phyloP scores from a whole-genome alignment of 2,888 invertebrate species.

The Euclidia mi region DNA sequence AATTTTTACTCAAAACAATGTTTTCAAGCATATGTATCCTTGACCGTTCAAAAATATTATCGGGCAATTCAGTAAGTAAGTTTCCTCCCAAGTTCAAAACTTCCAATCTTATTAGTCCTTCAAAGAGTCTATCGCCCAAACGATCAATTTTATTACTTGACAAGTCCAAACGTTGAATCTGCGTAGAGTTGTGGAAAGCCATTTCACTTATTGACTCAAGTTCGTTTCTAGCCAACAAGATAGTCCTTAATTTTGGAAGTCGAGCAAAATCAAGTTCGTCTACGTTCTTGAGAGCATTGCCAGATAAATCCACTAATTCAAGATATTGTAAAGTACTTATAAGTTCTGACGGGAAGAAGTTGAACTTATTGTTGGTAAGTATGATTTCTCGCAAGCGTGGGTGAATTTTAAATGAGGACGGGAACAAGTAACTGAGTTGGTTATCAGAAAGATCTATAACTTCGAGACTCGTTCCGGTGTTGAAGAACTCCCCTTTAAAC shows the following conservation, averaged over 20 bases:
- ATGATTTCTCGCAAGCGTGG: slow-evolving; percentile 93
- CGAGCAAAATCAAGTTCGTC: slow-evolving; percentile 96
- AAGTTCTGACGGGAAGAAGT: slow-evolving; percentile 96
- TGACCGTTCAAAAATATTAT: slow-evolving; percentile 95
- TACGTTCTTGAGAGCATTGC: slow-evolving; percentile 94
- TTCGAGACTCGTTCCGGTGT: slow-evolving; percentile 95
- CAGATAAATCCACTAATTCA: slow-evolving; percentile 93
- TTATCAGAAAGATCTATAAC: slow-evolving; percentile 95
- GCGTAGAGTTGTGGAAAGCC: slow-evolving; percentile 97
- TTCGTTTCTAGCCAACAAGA: slow-evolving; percentile 94
- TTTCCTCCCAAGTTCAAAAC: slow-evolving; percentile 94
- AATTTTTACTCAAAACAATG: slow-evolving; percentile 94
- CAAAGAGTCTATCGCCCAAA: slow-evolving; percentile 95
- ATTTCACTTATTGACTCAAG: slow-evolving; percentile 96
- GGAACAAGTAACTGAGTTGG: slow-evolving; percentile 95
- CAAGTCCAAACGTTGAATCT: slow-evolving; percentile 94
- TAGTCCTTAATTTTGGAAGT: slow-evolving; percentile 92
- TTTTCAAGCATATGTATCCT: slow-evolving; percentile 95
- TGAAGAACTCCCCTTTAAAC: slow-evolving; percentile 96
- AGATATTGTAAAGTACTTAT: slow-evolving; percentile 94
- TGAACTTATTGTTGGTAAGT: slow-evolving; percentile 94
- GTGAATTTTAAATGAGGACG: slow-evolving; percentile 96
- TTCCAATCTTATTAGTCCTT: slow-evolving; percentile 94
- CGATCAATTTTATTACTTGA: slow-evolving; percentile 94
- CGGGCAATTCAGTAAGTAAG: slow-evolving; percentile 93